Base-by-base conservation (phyloP, 2,888 invertebrate genomes). In the Heterodera filipjevi region DNA sequence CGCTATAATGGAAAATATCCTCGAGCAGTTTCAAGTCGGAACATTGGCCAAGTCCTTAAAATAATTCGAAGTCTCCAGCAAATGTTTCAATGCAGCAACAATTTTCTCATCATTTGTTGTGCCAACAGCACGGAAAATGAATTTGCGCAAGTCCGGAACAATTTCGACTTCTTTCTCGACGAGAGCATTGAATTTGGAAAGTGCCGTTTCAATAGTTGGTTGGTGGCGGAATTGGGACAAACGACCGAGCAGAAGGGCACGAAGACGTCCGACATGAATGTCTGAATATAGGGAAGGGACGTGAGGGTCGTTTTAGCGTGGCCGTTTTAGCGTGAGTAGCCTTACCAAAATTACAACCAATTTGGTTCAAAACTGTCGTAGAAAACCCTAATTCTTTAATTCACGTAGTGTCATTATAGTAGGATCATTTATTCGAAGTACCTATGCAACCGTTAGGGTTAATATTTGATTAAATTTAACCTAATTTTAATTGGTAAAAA, bases 221-320 rank as follows among this genome's bases (percentile, higher is more conserved):
- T 83, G 78, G 79, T 88, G 86, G n/a, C 85, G 85, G n/a, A 83
- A 82, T 66, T 85, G 82, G 19, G 85, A 80, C 70, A 88, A 78
- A 12, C 87, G 82, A 12, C 83, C 80, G 66, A 84, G 82, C 27
- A 87, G 79, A n/a, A 86, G 44, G 5, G 70, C 73, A 27, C 81
- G 81, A 22, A 81, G 64, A n/a, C 66, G 66, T 1, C 76, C 53
- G 27, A 27, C 33, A 10, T 81, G 81, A 10, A 81, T 27, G 44
- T 73, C 80, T 81, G 39, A 39, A n/a, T n/a, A n/a, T n/a, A n/a
- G n/a, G n/a, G n/a, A n/a, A n/a, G n/a, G n/a, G n/a, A n/a, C n/a
- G n/a, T n/a, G n/a, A n/a, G n/a, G n/a, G n/a, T n/a, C n/a, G n/a
- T n/a, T n/a, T n/a, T n/a, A n/a, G n/a, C n/a, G n/a, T n/a, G n/a